Percentiles rank a stretch among this genome's conserved stretches.
Conservation (phyloP, 2,888 invertebrate species). For the Zaprionus obscuricornis region DNA sequence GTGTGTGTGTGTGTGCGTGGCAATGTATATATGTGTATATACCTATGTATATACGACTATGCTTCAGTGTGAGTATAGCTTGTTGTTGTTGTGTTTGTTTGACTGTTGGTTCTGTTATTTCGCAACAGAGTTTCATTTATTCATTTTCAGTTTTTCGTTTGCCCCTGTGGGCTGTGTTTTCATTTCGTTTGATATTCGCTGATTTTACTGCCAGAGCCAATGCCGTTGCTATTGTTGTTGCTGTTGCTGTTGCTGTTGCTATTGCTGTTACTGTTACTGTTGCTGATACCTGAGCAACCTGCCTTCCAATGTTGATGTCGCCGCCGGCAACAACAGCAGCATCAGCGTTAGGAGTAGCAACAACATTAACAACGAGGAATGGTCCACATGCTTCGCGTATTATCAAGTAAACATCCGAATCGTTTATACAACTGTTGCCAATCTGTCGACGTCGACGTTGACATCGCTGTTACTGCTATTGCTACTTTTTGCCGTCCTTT, state of each 20-base stretch:
- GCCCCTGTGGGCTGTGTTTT: slow-evolving; percentile 44
- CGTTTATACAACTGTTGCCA: slow-evolving; percentile 77
- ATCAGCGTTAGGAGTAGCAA: background rate
- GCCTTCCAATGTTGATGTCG: slow-evolving; percentile 7
- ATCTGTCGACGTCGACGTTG: slow-evolving; percentile 52
- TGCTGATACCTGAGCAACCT: slow-evolving; percentile 27
- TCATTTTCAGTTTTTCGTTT: slow-evolving; percentile 50
- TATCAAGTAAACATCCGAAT: slow-evolving; percentile 71
- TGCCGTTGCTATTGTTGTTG: too few species aligned
- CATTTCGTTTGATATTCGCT: slow-evolving; percentile 52
- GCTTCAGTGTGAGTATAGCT: too few species aligned
- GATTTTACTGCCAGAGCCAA: too few species aligned
- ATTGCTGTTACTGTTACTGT: too few species aligned
- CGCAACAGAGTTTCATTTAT: slow-evolving; percentile 60
- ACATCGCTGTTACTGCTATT: slow-evolving; percentile 1
- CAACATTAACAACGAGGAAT: background rate
- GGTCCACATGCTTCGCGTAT: slow-evolving; percentile 52
- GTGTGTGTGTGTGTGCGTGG: slow-evolving; percentile 23
- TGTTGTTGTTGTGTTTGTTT: slow-evolving; percentile 12
- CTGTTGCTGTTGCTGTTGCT: too few species aligned
- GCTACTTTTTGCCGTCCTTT: too few species aligned
- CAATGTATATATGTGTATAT: slow-evolving; percentile 14
- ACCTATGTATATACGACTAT: too few species aligned
- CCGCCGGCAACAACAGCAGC: slow-evolving; percentile 13
- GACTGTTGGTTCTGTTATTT: slow-evolving; percentile 48